Evolutionary conservation across 2,888 invertebrate genomes (phyloP).

Genomic region (Dasypogon diadema): DNA sequence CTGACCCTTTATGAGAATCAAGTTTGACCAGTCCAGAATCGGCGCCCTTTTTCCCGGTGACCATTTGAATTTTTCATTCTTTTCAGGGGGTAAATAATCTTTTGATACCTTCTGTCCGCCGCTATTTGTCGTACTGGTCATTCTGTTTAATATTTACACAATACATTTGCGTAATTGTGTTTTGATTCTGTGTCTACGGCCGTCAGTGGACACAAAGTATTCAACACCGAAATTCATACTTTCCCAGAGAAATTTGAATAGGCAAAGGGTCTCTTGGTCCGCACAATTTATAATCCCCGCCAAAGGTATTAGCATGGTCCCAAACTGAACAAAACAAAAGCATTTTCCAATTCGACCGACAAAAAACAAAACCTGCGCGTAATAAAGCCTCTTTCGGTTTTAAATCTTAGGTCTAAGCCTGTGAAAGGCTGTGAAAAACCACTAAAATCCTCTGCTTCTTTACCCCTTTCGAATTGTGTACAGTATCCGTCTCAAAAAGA

Average conservation of each 20-base stretch:
- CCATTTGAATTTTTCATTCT: conserved; percentile 17
- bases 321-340: not conserved
- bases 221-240: conserved; percentile 52
- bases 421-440: conserved; percentile 19
- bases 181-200: conserved; percentile 58
- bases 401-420: not conserved
- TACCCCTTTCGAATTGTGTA: conserved; percentile 17
- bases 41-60: not conserved
- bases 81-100: conserved; percentile 53
- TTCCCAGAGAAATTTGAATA: conserved; percentile 19
- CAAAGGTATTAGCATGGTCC: conserved; percentile 30
- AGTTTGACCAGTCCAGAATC: conserved; percentile 54
- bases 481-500: not conserved
- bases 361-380: not conserved
- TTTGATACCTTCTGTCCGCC: conserved; percentile 52
- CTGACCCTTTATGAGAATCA: conserved; percentile 51
- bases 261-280: not conserved
- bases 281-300: conserved; percentile 31
- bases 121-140: conserved; percentile 55
- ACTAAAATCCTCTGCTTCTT: conserved; percentile 31
- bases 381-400: not conserved
- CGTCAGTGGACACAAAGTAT: conserved; percentile 53
- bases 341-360: not conserved
- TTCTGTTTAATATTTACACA: conserved; percentile 62
- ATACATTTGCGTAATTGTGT: conserved; percentile 66